Base-by-base conservation (phyloP, 2,113 vertebrate species). In the Tichodroma muraria region DNA sequence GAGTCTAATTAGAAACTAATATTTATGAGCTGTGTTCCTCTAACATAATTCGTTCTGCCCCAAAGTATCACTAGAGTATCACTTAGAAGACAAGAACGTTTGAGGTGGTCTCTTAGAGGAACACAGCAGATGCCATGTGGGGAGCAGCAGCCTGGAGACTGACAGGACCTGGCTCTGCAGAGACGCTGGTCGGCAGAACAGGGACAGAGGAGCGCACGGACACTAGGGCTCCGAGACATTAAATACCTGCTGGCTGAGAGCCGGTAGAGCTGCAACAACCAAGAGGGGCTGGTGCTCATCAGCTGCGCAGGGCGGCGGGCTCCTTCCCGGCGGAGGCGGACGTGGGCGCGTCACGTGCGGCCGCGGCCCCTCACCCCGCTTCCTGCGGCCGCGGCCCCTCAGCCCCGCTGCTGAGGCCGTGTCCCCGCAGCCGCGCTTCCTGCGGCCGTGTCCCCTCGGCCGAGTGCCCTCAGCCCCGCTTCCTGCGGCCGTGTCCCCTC, bases 211-310 rank as follows among this genome's bases (percentile, higher is more conserved):
- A 80, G 80, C 69, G 50, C 69, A 71, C 11, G 2, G 38, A 37
- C 30, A 50, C 64, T 40, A 60, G 42, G 80, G 61, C 78, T 89
- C 57, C 44, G 27, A 61, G 80, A 72, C 80, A 35, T 65, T 24
- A 89, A 94, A 93, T 93, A 92, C 91, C 95, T 94, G 93, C 37
- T 23, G 90, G 56, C 77, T 40, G 88, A 85, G 64, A 78, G 83
- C 92, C 69, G 76, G 35, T 25, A 52, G 35, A 78, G 85, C 85
- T 44, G 89, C 88, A 76, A 31, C 89, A 78, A 81, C 89, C 89
- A 7, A 47, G 83, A 68, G 75, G 52, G 37, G 65, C 16, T 35
- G 49, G 65, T 76, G 73, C 37, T 76, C 73, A 53, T 57, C 69
- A 50, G 96, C 86, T 37, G 83, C 42, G 86, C 92, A 42, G 71